These are phyloP conservation scores for Rhinopomastus cyanomelas DNA, from an alignment of 2,113 vertebrate species.

Conservation along the genomic window DNA sequence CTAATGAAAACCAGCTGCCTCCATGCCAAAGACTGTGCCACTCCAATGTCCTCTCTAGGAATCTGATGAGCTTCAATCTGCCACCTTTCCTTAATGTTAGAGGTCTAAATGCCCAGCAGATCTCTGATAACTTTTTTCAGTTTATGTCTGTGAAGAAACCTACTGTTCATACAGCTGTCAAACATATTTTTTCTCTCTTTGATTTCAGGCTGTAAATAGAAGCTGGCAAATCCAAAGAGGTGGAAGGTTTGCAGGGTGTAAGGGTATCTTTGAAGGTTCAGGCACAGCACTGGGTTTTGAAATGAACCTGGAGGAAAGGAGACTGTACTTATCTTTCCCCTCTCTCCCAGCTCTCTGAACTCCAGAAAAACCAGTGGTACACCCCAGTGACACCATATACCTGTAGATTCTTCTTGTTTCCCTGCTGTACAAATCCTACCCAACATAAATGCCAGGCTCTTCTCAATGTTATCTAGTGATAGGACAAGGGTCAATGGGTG, in stretches of 20 bases:
- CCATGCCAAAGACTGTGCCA: not conserved
- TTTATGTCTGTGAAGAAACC: not conserved
- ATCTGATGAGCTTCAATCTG: not conserved
- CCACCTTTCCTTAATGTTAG: not conserved
- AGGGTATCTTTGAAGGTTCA: constrained; percentile 2
- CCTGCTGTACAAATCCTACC: not conserved
- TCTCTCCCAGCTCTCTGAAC: not conserved
- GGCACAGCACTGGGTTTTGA: not conserved
- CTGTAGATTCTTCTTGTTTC: not conserved
- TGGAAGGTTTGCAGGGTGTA: not conserved
- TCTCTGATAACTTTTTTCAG: constrained; percentile 2
- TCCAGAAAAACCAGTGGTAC: not conserved
- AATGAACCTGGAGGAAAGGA: constrained; percentile 3
- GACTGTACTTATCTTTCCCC: not conserved
- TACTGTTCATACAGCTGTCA: constrained; percentile 38
- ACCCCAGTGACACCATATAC: not conserved
- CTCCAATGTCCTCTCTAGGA: not conserved
- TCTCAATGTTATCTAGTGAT: too few species aligned
- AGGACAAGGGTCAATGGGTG: too few species aligned
- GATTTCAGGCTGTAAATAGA: constrained; percentile 49
- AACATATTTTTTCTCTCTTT: constrained; percentile 14
- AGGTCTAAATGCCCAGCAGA: not conserved
- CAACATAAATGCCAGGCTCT: too few species aligned
- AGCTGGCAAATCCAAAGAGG: constrained; percentile 28
- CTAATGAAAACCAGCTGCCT: not conserved